A percentile compares a stretch with the other conserved stretches of the same genome.
These are phyloP conservation scores for Poecilia picta DNA, from an alignment of 2,797 vertebrate species.

Conservation along the genomic window DNA sequence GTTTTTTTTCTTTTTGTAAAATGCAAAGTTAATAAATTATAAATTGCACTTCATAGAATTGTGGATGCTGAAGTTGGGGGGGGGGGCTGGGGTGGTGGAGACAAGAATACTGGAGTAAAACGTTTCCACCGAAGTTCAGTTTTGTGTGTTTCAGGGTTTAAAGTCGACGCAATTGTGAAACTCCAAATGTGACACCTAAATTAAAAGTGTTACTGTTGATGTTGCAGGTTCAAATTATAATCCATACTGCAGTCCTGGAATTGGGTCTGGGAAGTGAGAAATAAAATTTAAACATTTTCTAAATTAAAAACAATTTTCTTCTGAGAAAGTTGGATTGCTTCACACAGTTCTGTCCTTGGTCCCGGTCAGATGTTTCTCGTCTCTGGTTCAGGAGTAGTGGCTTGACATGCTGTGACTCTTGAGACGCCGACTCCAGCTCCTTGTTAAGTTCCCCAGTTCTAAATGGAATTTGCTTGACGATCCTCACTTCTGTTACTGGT, in stretches of 20 bases:
- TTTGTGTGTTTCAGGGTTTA: neutral
- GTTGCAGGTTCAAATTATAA: neutral
- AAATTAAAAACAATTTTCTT: neutral
- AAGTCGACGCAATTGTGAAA: neutral
- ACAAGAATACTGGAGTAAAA: neutral
- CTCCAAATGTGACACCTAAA: neutral
- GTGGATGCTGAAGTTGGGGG: neutral
- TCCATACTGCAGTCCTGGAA: neutral
- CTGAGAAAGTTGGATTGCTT: neutral
- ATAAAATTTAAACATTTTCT: neutral
- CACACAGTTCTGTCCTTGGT: neutral
- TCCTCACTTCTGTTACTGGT: neutral
- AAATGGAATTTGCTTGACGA: neutral
- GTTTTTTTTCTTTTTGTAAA: constrained; percentile 23
- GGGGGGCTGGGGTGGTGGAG: too few species aligned
- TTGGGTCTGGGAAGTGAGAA: too few species aligned
- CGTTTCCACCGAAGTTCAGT: neutral
- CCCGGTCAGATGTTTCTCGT: neutral
- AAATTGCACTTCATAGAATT: constrained; percentile 58
- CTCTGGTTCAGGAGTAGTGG: neutral
- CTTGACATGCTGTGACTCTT: neutral
- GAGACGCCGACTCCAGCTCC: neutral
- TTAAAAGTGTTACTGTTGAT: neutral
- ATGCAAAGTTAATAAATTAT: constrained; percentile 50
- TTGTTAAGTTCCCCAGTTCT: neutral